These are phyloP conservation scores for Distichodus sexfasciatus DNA, from an alignment of 2,797 vertebrate species.

Conservation along the genomic window DNA sequence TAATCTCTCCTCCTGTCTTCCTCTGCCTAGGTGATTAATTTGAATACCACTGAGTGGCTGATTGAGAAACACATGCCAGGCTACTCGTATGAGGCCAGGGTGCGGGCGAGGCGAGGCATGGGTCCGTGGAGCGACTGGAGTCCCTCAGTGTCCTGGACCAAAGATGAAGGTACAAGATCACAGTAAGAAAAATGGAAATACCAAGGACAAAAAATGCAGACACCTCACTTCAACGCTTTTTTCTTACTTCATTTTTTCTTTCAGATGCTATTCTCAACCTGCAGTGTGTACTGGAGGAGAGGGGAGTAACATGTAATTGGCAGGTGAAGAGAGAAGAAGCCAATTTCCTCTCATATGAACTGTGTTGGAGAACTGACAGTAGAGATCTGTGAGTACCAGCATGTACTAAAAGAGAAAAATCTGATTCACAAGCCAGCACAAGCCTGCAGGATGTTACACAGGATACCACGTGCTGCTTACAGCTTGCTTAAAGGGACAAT, in stretches of 20 bases:
- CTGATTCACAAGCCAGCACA: too few relatives aligned
- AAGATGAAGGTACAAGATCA: slow-evolving; percentile 45
- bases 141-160: slow-evolving; percentile 60
- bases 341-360: slow-evolving; percentile 63
- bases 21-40: slow-evolving; percentile 49
- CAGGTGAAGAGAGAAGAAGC: slow-evolving; percentile 62
- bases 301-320: slow-evolving; percentile 68
- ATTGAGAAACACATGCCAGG: slow-evolving; percentile 48
- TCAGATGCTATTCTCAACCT: slow-evolving; percentile 47
- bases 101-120: slow-evolving; percentile 51
- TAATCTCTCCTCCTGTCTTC: neutral
- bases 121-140: slow-evolving; percentile 75
- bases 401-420: neutral
- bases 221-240: neutral
- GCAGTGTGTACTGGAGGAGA: slow-evolving; percentile 65
- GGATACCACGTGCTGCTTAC: neutral
- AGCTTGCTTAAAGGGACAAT: too few relatives aligned
- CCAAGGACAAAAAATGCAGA: too few relatives aligned
- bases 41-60: slow-evolving; percentile 34
- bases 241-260: neutral
- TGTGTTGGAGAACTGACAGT: slow-evolving; percentile 50
- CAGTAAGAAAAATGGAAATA: neutral
- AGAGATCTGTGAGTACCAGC: slow-evolving; percentile 53
- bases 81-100: slow-evolving; percentile 62
- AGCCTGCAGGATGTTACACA: neutral